Percentiles rank a stretch among this genome's conserved stretches.
Conservation (phyloP, 1,140 invertebrate genomes). For the Agrilus planipennis region DNA sequence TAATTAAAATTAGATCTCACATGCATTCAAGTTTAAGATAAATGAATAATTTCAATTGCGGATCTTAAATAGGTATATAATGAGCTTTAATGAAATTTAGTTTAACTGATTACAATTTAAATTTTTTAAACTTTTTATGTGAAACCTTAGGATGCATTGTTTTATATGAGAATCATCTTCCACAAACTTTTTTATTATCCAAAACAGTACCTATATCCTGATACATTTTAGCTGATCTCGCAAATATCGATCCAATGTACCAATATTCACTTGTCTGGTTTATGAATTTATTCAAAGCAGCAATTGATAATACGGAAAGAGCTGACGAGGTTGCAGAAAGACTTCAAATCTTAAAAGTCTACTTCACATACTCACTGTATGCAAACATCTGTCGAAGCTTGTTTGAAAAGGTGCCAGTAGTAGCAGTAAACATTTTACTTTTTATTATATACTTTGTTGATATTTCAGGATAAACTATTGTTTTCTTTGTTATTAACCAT, state of each 20-base stretch:
- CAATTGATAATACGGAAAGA: slow-evolving; percentile 79
- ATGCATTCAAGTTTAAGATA: too few species aligned
- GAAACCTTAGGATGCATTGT: too few species aligned
- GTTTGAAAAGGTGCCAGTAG: slow-evolving; percentile 92
- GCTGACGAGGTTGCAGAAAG: slow-evolving; percentile 62
- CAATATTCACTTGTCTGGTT: slow-evolving; percentile 90
- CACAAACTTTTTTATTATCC: too few species aligned
- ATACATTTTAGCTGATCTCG: slow-evolving; percentile 78
- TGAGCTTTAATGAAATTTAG: too few species aligned
- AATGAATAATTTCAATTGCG: too few species aligned
- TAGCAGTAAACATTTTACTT: too few species aligned
- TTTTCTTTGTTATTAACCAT: slow-evolving; percentile 85
- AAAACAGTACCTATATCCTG: too few species aligned
- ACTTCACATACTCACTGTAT: slow-evolving; percentile 83
- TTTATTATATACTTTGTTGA: too few species aligned
- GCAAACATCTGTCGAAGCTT: slow-evolving; percentile 82
- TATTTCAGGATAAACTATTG: slow-evolving; percentile 85
- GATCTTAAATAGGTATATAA: too few species aligned
- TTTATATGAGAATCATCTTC: too few species aligned
- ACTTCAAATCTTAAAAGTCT: slow-evolving; percentile 61
- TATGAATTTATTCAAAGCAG: slow-evolving; percentile 78
- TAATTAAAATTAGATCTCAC: background rate
- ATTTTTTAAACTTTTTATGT: too few species aligned
- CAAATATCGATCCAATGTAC: slow-evolving; percentile 93
- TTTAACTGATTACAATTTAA: too few species aligned